Conservation (phyloP, 2,888 invertebrate genomes). For the Trichacis sp. region DNA sequence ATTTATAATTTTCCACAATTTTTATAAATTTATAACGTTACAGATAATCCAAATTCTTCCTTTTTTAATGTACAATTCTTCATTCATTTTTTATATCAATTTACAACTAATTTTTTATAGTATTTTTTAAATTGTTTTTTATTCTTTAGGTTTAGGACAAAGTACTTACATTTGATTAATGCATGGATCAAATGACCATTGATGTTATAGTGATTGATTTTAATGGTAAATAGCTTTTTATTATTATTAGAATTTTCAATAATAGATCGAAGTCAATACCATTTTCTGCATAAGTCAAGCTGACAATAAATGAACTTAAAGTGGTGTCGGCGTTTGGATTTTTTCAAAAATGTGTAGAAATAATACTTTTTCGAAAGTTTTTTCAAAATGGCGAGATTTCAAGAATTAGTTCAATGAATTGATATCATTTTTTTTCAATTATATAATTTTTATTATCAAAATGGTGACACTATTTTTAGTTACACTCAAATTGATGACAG, state of each 20-base stretch:
- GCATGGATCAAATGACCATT: background rate
- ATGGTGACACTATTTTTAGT: background rate
- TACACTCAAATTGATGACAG: background rate
- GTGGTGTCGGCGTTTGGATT: slow-evolving; percentile 18
- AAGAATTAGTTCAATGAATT: background rate
- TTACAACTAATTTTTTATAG: no score
- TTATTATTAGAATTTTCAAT: slow-evolving; percentile 27
- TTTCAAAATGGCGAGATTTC: slow-evolving; percentile 18
- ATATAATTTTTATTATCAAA: no score
- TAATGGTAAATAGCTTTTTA: slow-evolving; percentile 22
- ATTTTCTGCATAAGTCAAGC: slow-evolving; percentile 48
- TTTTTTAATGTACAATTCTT: background rate
- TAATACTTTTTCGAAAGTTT: slow-evolving; percentile 3
- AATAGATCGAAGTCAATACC: slow-evolving; percentile 38
- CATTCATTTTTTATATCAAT: no score
- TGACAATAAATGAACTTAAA: slow-evolving; percentile 54
- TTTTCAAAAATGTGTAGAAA: slow-evolving; percentile 7
- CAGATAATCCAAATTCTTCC: no score
- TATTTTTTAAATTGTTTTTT: background rate
- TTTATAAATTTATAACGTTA: no score
- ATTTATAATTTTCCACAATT: no score
- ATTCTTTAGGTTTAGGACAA: background rate
- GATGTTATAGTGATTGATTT: slow-evolving; percentile 17
- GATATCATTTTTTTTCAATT: background rate
- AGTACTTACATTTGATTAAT: background rate